phyloP scores from a whole-genome alignment of 2,113 vertebrate species.

The Chloropsis hardwickii region DNA sequence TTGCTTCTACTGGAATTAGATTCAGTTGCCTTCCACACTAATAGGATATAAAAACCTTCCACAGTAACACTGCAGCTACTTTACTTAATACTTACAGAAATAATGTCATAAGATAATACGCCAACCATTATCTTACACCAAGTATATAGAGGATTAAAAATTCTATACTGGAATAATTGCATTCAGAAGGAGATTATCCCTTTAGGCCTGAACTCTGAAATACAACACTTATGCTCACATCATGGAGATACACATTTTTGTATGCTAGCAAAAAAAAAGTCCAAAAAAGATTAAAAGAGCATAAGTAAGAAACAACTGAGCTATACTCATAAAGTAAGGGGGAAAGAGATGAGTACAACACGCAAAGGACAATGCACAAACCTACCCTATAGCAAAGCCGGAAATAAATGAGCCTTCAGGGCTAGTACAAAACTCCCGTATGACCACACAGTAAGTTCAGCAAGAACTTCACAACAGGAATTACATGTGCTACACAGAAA shows the following conservation, averaged over 20 bases:
- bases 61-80: neutral
- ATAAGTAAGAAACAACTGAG: neutral
- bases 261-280: neutral
- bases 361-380: fast-evolving
- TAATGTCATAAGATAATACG: neutral
- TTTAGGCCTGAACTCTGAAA: neutral
- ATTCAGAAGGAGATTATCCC: neutral
- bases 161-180: neutral
- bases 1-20: neutral
- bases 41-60: neutral
- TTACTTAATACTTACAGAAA: neutral
- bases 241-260: neutral
- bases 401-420: neutral
- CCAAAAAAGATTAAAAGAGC: neutral
- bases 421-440: neutral
- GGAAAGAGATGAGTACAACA: neutral
- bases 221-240: neutral
- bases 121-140: neutral
- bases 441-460: neutral
- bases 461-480: neutral
- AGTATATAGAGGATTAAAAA: neutral
- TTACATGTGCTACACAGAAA: neutral
- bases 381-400: neutral
- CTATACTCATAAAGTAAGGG: neutral
- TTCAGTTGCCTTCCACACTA: neutral